phyloP scores from a whole-genome alignment of 1,140 invertebrate species.

The Globodera ellingtonae region DNA sequence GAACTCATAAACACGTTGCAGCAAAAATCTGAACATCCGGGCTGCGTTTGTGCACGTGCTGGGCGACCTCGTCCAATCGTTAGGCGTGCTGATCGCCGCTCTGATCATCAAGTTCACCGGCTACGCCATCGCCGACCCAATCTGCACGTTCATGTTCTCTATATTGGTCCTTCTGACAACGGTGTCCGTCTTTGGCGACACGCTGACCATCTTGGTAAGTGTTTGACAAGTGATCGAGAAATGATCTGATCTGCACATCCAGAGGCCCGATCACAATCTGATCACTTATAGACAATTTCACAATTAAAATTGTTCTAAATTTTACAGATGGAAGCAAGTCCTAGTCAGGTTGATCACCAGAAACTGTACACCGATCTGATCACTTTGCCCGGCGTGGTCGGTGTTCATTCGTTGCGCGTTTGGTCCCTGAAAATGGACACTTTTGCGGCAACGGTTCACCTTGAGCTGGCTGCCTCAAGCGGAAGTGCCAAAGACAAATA shows the following conservation, averaged over 20 bases:
- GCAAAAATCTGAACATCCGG: conserved; percentile 87
- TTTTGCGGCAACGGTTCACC: conserved; percentile 60
- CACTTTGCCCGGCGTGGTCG: conserved; percentile 79
- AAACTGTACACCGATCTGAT: conserved; percentile 11
- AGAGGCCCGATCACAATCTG: no score
- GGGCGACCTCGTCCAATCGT: conserved; percentile 93
- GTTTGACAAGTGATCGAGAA: not conserved
- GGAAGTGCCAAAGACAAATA: not conserved
- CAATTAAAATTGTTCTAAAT: not conserved
- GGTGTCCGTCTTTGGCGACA: conserved; percentile 29
- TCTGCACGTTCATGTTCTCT: conserved; percentile 97
- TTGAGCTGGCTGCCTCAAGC: conserved; percentile 32
- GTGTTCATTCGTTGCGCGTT: conserved; percentile 90
- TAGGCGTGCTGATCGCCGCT: conserved; percentile 90
- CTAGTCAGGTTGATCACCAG: conserved; percentile 6
- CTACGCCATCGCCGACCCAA: conserved; percentile 83
- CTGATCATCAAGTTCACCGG: conserved; percentile 72
- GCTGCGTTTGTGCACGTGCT: conserved; percentile 98
- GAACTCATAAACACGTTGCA: not conserved
- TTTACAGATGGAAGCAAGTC: conserved; percentile 30
- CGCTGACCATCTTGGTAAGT: conserved; percentile 26
- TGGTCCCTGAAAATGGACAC: conserved; percentile 95
- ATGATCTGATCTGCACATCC: not conserved
- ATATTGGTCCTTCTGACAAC: conserved; percentile 77
- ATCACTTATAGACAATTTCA: no score